Conservation (phyloP, 2,113 vertebrate genomes). For the Cacatua alba region DNA sequence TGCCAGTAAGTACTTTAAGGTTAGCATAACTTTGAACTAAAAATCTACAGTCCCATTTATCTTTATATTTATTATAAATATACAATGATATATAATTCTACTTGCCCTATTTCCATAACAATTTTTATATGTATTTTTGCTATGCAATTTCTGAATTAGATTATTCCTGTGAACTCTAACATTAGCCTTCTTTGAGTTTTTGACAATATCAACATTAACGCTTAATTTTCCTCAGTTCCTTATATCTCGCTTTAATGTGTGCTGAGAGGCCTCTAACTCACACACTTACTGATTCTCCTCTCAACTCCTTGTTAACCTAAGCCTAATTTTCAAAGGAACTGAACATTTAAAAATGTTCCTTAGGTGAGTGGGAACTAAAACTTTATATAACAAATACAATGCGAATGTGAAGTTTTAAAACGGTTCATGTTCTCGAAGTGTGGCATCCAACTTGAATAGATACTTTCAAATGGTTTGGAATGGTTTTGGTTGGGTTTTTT, state of each 20-base stretch:
- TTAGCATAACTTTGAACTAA: neutral
- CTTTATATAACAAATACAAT: neutral
- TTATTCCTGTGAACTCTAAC: neutral
- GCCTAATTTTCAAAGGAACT: neutral
- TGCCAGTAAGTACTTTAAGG: neutral
- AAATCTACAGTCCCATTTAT: neutral
- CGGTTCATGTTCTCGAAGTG: neutral
- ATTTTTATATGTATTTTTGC: neutral
- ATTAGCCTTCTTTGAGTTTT: neutral
- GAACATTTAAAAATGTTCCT: neutral
- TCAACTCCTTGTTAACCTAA: neutral
- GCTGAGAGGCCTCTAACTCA: neutral
- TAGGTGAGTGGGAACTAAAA: neutral
- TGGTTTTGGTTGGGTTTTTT: neutral
- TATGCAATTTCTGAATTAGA: neutral
- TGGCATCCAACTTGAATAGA: neutral
- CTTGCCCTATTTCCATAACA: neutral
- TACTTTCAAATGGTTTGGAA: neutral
- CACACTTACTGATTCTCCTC: neutral
- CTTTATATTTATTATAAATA: neutral
- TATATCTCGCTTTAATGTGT: neutral
- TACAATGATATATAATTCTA: neutral
- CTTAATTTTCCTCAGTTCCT: neutral
- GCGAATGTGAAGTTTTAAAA: fast-evolving
- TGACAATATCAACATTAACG: neutral